Percentiles rank a stretch among this genome's conserved stretches.
These are phyloP conservation scores for Hydrozoanthus gracilis DNA, from an alignment of 92 coral and sea anemone species.

Conservation along the genomic window DNA sequence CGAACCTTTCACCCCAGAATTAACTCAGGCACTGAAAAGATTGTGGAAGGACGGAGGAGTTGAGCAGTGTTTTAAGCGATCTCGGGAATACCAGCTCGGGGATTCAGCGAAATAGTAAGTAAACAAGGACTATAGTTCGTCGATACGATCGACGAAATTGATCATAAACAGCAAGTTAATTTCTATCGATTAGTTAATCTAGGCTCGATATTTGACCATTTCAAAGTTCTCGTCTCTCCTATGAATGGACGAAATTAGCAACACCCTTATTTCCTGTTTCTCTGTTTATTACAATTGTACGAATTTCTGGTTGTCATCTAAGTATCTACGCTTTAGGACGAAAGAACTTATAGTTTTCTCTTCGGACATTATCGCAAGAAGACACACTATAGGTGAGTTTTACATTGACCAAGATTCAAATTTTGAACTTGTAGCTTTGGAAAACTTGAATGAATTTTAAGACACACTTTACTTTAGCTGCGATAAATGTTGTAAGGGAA, in stretches of 20 bases:
- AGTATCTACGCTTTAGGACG: background rate
- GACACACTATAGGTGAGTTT: background rate
- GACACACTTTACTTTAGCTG: background rate
- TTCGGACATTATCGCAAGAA: background rate
- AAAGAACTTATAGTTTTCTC: slow-evolving; percentile 5
- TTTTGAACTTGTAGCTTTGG: slow-evolving; percentile 21
- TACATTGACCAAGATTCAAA: background rate
- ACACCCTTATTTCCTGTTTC: slow-evolving; percentile 52
- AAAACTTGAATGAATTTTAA: slow-evolving; percentile 23
- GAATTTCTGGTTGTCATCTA: slow-evolving; percentile 13
- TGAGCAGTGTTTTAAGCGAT: slow-evolving; percentile 86
- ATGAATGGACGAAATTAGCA: slow-evolving; percentile 43
- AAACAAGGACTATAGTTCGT: slow-evolving; percentile 4
- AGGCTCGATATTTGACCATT: slow-evolving; percentile 39
- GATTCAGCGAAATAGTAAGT: slow-evolving; percentile 99
- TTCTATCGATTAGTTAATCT: slow-evolving; percentile 48
- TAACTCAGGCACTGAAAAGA: slow-evolving; percentile 89
- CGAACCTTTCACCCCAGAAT: slow-evolving; percentile 93
- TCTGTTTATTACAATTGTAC: slow-evolving; percentile 36
- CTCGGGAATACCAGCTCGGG: slow-evolving; percentile 95
- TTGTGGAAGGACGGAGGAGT: slow-evolving; percentile 95
- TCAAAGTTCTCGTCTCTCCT: slow-evolving; percentile 39
- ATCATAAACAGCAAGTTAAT: slow-evolving; percentile 43
- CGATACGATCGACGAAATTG: slow-evolving; percentile 31
- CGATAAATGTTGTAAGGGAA: background rate